Conservation (phyloP, 1,140 invertebrate species). For the Tetragonula clypearis region DNA sequence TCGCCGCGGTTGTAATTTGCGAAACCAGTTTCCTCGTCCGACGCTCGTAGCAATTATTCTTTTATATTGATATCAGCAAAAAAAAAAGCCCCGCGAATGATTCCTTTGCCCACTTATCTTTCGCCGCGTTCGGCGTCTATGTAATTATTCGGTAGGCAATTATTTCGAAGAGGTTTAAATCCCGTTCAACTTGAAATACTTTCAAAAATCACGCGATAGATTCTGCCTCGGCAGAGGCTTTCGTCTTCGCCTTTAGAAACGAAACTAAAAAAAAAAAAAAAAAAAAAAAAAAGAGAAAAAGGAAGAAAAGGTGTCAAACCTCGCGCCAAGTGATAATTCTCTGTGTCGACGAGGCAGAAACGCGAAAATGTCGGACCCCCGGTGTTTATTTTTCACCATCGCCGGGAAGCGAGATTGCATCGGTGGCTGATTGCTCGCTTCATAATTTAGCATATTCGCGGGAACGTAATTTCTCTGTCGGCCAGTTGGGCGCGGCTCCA, state of each 20-base stretch:
- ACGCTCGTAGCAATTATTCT: not conserved
- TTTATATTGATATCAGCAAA: not conserved
- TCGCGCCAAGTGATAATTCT: not conserved
- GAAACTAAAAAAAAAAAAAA: not conserved
- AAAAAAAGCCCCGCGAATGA: not conserved
- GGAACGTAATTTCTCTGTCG: not conserved
- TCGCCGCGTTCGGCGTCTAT: not conserved
- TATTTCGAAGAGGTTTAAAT: not conserved
- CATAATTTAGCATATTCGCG: constrained; percentile 18
- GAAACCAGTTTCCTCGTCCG: not conserved
- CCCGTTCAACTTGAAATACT: not conserved
- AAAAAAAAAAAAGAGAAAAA: not conserved
- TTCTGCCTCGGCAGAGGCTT: no score
- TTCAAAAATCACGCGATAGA: no score
- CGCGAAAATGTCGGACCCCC: not conserved
- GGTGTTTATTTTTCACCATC: not conserved
- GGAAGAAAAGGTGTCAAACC: no score
- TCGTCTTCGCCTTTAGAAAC: not conserved
- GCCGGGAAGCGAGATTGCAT: not conserved
- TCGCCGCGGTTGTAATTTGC: not conserved
- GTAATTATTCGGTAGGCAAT: not conserved
- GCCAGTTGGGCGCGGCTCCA: not conserved
- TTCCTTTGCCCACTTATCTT: not conserved
- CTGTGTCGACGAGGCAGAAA: not conserved
- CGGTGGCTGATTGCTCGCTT: not conserved